A percentile compares a stretch with the other conserved stretches of the same genome.
Evolutionary conservation across 2,797 vertebrate species (phyloP).

Genomic region (Characodon lateralis): DNA sequence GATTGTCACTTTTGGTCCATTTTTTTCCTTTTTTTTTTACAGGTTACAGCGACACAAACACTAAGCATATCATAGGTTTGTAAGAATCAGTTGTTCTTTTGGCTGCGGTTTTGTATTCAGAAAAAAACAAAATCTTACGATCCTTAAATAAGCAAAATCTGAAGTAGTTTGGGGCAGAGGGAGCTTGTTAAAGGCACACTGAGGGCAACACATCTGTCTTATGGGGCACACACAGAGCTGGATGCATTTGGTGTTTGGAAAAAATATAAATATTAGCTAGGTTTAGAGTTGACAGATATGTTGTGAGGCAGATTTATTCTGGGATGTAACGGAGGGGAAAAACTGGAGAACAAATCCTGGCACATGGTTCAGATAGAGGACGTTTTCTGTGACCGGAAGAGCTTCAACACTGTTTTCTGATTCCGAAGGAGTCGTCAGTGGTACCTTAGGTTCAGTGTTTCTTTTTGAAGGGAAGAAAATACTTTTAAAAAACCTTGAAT

Average conservation of each 20-base stretch:
- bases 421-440: constrained; percentile 21
- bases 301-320: constrained; percentile 9
- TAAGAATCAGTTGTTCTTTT: not conserved
- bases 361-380: not conserved
- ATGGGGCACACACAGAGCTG: constrained; percentile 1
- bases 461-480: constrained; percentile 18
- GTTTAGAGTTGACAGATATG: constrained; percentile 38
- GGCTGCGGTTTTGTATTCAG: constrained; percentile 10
- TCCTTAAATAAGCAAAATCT: constrained; percentile 21
- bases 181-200: not conserved
- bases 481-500: constrained; percentile 8
- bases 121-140: constrained; percentile 14
- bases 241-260: constrained; percentile 13
- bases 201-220: constrained; percentile 15
- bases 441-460: constrained; percentile 33
- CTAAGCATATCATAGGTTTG: constrained; percentile 1
- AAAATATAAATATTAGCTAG: not conserved
- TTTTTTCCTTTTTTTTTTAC: constrained; percentile 19
- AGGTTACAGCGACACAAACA: not conserved
- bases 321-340: not conserved
- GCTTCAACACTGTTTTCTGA: constrained; percentile 6
- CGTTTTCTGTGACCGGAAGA: constrained; percentile 30
- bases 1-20: constrained; percentile 6
- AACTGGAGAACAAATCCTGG: constrained; percentile 1
- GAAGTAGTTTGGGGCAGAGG: not conserved